phyloP scores from a whole-genome alignment of 1,140 invertebrate species.

The Cardiocondyla obscurior region DNA sequence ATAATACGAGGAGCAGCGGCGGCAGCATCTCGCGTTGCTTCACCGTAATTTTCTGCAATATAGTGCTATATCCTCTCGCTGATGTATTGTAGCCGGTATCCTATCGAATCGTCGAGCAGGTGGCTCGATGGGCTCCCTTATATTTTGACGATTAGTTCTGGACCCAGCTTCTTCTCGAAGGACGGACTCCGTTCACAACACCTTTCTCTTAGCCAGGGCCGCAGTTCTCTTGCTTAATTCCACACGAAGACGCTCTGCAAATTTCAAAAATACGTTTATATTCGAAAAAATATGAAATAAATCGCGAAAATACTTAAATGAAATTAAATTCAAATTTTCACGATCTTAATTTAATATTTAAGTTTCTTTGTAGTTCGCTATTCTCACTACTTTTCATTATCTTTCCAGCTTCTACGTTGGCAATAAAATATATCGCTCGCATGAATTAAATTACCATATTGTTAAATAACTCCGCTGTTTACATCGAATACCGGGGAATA shows the following conservation, averaged over 20 bases:
- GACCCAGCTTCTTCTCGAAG: conserved; percentile 70
- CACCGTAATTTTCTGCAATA: conserved; percentile 65
- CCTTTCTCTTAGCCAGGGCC: conserved; percentile 64
- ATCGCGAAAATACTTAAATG: too few species aligned
- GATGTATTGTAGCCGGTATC: conserved; percentile 64
- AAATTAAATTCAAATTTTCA: not conserved
- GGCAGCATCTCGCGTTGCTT: conserved; percentile 32
- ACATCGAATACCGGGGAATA: not conserved
- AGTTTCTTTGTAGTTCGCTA: not conserved
- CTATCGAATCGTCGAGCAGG: conserved; percentile 75
- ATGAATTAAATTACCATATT: not conserved
- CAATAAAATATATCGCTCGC: not conserved
- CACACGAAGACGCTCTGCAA: not conserved
- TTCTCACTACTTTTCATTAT: not conserved
- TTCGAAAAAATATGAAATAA: conserved; percentile 21
- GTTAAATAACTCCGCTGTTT: not conserved
- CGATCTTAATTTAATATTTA: not conserved
- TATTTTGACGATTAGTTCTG: conserved; percentile 78
- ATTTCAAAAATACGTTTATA: conserved; percentile 14
- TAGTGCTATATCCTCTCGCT: conserved; percentile 23
- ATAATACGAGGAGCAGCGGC: conserved; percentile 20
- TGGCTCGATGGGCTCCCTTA: conserved; percentile 67
- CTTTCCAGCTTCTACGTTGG: not conserved
- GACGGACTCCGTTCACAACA: conserved; percentile 50
- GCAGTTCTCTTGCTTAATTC: not conserved